Percentiles rank a stretch among this genome's conserved stretches.
Conservation (phyloP, 1,140 invertebrate genomes). For the Zaprionus vittiger region DNA sequence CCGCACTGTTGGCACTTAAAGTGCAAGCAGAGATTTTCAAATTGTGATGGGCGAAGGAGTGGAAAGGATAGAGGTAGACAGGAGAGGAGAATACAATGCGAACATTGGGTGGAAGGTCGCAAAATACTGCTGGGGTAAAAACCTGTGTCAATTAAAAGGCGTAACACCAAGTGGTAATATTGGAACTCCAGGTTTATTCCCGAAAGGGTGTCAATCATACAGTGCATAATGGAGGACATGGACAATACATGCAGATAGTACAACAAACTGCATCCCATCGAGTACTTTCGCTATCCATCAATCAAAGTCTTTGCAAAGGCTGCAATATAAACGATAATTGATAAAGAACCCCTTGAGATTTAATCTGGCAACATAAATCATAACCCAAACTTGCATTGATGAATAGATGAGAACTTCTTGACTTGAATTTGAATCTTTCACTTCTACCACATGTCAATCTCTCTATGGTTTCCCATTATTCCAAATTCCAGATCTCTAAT, state of each 20-base stretch:
- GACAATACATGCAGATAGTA: conserved; percentile 5
- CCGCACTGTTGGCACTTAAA: conserved; percentile 68
- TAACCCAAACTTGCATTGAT: neutral
- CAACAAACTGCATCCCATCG: neutral
- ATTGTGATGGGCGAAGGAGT: neutral
- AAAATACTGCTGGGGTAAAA: conserved; percentile 29
- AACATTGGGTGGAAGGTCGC: neutral
- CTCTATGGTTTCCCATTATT: neutral
- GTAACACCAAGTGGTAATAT: conserved; percentile 25
- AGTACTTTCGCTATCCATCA: conserved; percentile 12
- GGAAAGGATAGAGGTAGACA: conserved; percentile 2
- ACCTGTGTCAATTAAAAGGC: conserved; percentile 48
- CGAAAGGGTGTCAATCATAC: conserved; percentile 18
- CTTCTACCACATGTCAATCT: neutral
- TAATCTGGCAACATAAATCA: neutral
- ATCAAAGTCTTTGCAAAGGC: conserved; percentile 2
- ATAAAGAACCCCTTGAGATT: neutral
- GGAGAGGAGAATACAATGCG: neutral
- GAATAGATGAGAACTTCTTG: neutral
- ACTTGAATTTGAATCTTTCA: neutral
- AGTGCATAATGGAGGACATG: neutral
- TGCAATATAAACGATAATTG: neutral
- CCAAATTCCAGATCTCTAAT: neutral
- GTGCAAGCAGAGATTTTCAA: conserved; percentile 58
- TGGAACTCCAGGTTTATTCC: neutral